Conservation (phyloP, 2,113 vertebrate species). For the Chloropsis hardwickii region DNA sequence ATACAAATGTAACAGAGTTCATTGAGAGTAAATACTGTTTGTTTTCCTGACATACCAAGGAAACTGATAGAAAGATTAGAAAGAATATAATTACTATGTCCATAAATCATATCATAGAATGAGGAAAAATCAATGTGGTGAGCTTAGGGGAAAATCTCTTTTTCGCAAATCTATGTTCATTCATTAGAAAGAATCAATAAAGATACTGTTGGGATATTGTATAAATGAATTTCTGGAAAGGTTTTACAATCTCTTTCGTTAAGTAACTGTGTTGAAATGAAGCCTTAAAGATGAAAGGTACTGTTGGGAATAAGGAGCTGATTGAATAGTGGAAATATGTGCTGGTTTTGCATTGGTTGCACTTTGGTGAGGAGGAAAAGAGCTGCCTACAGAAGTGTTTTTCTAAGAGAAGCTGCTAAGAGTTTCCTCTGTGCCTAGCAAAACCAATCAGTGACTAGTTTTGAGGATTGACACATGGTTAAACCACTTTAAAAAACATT, state of each 20-base stretch:
- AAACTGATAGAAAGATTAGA: background rate
- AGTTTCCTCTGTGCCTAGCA: background rate
- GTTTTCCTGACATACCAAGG: background rate
- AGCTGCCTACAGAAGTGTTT: background rate
- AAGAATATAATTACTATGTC: background rate
- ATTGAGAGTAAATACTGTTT: background rate
- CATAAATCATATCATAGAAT: background rate
- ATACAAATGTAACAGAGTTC: background rate
- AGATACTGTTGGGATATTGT: background rate
- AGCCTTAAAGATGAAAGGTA: background rate
- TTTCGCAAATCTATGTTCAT: background rate
- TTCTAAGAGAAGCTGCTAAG: background rate
- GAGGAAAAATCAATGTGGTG: background rate
- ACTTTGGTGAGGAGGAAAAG: background rate
- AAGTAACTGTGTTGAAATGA: background rate
- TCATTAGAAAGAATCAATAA: background rate
- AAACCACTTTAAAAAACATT: background rate
- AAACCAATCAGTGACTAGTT: background rate
- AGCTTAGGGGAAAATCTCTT: background rate
- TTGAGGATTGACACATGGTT: background rate
- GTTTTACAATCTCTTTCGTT: background rate
- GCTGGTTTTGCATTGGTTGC: background rate
- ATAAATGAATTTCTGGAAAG: background rate
- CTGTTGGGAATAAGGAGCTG: background rate
- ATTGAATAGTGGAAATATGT: background rate